phyloP scores from a whole-genome alignment of 2,113 vertebrate genomes.

The Atlantisia rogersi region DNA sequence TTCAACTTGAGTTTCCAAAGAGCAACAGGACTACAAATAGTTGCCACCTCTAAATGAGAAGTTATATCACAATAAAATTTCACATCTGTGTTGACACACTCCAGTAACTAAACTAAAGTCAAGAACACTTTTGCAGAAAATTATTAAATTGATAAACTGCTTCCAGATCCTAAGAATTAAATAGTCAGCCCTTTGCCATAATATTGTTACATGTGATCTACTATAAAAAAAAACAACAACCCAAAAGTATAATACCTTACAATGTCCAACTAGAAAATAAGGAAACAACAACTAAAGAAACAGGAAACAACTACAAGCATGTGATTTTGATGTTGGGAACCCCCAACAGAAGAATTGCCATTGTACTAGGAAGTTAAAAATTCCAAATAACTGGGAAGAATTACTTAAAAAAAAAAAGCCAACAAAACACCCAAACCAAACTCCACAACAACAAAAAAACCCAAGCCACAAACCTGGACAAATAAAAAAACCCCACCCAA shows the following conservation, averaged over 20 bases:
- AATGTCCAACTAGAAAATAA: background rate
- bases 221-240: background rate
- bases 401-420: background rate
- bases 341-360: background rate
- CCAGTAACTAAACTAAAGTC: slow-evolving; percentile 64
- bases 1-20: slow-evolving; percentile 25
- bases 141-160: slow-evolving; percentile 64
- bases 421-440: too few species aligned
- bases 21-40: slow-evolving; percentile 31
- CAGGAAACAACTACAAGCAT: background rate
- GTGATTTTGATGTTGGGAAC: background rate
- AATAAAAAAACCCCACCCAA: too few species aligned
- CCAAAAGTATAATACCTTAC: background rate
- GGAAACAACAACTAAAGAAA: background rate
- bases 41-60: slow-evolving; percentile 21
- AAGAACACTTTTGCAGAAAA: slow-evolving; percentile 59
- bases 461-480: too few species aligned
- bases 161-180: slow-evolving; percentile 16
- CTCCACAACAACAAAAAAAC: too few species aligned
- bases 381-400: background rate
- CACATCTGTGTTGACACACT: slow-evolving; percentile 63
- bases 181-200: background rate
- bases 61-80: slow-evolving; percentile 58
- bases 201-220: background rate
- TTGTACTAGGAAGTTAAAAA: background rate